Evolutionary conservation across 2,888 invertebrate genomes (phyloP).

Genomic region (Hypselothyrea guttata): DNA sequence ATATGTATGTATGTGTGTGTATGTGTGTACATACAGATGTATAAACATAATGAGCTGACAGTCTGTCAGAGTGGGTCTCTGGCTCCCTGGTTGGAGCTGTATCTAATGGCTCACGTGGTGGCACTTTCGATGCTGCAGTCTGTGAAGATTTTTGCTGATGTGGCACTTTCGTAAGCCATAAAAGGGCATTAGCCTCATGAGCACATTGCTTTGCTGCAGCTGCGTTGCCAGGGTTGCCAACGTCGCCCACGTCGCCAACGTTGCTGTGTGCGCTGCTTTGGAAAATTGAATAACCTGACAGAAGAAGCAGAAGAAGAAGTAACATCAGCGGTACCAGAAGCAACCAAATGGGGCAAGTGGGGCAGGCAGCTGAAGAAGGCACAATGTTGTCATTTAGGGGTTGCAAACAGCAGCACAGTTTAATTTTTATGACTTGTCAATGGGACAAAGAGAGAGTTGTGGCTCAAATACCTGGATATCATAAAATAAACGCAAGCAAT

Average conservation of each 20-base stretch:
- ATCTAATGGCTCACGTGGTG: slow-evolving; percentile 55
- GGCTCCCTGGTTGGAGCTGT: slow-evolving; percentile 30
- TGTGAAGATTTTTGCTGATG: slow-evolving; percentile 51
- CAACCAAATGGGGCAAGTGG: neutral
- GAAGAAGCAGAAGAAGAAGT: slow-evolving; percentile 2
- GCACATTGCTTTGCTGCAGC: slow-evolving; percentile 43
- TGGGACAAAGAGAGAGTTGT: slow-evolving; percentile 26
- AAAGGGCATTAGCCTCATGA: slow-evolving; percentile 71
- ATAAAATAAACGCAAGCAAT: slow-evolving; percentile 22
- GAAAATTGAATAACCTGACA: slow-evolving; percentile 64
- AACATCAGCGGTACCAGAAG: neutral
- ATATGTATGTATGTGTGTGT: slow-evolving; percentile 40
- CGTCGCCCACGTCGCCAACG: too few relatives aligned
- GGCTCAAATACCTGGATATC: slow-evolving; percentile 30
- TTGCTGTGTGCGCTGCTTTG: slow-evolving; percentile 43
- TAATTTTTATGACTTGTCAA: slow-evolving; percentile 55
- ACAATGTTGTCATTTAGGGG: slow-evolving; percentile 59
- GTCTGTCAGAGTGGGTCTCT: slow-evolving; percentile 6
- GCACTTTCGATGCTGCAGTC: slow-evolving; percentile 25
- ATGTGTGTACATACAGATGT: slow-evolving; percentile 14
- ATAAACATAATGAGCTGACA: slow-evolving; percentile 62
- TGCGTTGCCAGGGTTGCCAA: slow-evolving; percentile 13
- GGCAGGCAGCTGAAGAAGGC: slow-evolving; percentile 18
- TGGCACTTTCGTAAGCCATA: slow-evolving; percentile 71
- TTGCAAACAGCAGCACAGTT: slow-evolving; percentile 54